phyloP scores from a whole-genome alignment of 2,888 invertebrate genomes.

The Heliconius erato region DNA sequence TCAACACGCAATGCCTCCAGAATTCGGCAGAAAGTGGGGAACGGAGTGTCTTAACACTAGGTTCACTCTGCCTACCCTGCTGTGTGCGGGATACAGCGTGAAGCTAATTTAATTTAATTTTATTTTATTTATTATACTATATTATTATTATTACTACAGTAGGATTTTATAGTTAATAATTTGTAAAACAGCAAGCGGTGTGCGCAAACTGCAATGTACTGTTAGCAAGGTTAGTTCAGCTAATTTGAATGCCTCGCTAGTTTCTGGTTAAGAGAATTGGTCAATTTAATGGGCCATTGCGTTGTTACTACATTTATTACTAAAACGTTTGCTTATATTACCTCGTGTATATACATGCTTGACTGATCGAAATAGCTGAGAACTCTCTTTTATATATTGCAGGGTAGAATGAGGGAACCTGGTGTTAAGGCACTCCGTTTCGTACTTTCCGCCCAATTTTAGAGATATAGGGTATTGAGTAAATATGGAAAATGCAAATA shows the following conservation, averaged over 20 bases:
- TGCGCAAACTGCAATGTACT: constrained; percentile 14
- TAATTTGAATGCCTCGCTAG: constrained; percentile 35
- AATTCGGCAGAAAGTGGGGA: too few species aligned
- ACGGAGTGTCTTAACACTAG: too few species aligned
- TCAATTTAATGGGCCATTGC: constrained; percentile 37
- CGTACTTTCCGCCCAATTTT: too few species aligned
- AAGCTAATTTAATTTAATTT: too few species aligned
- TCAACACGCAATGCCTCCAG: too few species aligned
- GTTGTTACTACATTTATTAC: constrained; percentile 23
- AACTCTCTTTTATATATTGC: background rate
- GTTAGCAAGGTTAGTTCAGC: constrained; percentile 18
- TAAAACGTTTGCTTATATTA: constrained; percentile 12
- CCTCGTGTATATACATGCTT: constrained; percentile 10
- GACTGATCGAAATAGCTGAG: background rate
- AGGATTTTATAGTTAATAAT: background rate
- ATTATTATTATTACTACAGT: too few species aligned
- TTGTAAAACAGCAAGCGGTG: background rate
- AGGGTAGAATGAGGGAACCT: background rate
- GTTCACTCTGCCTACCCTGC: too few species aligned
- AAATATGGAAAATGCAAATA: too few species aligned
- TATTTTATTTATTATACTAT: too few species aligned
- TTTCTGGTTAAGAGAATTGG: constrained; percentile 35
- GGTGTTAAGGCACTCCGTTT: background rate
- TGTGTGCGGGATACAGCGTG: too few species aligned
- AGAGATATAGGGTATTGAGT: too few species aligned